Evolutionary conservation across 2,888 invertebrate species (phyloP), one percentile per base, ranked within the genome.

Genomic region (Laothoe populi): DNA sequence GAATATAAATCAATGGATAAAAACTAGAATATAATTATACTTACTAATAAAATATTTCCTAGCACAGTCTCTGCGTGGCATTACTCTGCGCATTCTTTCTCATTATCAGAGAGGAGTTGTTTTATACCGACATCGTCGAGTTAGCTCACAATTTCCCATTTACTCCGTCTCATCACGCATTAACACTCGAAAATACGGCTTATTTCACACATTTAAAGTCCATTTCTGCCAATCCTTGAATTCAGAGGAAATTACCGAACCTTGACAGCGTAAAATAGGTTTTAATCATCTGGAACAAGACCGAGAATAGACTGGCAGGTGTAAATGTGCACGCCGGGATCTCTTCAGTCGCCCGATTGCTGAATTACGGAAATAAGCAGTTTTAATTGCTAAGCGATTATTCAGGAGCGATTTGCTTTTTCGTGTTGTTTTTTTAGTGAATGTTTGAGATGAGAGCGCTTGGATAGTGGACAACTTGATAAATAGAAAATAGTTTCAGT

Each of bases 51-150:
- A 5, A 4, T 31, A 4, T n/a, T n/a, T n/a, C n/a, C n/a, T 31
- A 31, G 38, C 4, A 2, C 38, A 42, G n/a, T 70, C 74, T 81
- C 71, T 72, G 31, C 2, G 35, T 11, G 3, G 1, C 42, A 21
- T 62, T 83, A 73, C 78, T 75, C 88, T 88, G 72, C 67, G 64
- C 71, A 70, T 76, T 82, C 86, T 84, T 83, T 81, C 90, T 92
- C 91, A 92, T 92, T 91, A 92, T 90, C 85, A 90, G 84, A 84
- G 87, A 89, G 88, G 91, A 88, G 91, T 92, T 92, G 92, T 92
- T 92, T 91, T 91, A 90, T 89, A 89, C 84, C 78, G 70, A 69
- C 84, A 86, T 81, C 85, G 83, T 76, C 80, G 86, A 88, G 88
- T 91, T 90, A 88, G 87, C 83, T 77, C 79, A 88, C 91, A 87